phyloP scores from a whole-genome alignment of 2,113 vertebrate genomes.

The Mastomys coucha region DNA sequence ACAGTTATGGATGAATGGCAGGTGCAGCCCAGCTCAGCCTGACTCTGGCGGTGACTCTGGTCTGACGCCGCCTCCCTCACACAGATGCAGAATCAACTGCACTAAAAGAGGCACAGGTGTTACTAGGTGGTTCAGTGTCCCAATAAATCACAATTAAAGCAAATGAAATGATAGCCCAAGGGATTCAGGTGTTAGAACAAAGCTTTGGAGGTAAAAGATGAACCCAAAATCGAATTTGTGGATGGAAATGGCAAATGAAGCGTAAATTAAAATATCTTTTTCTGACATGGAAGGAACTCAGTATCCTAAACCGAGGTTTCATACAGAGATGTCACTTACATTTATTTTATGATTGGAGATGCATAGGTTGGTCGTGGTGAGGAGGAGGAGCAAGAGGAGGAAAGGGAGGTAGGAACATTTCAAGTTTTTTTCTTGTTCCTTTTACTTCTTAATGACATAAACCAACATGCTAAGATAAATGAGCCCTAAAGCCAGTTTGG shows the following conservation, averaged over 20 bases:
- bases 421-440: not conserved
- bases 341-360: constrained; percentile 3
- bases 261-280: not conserved
- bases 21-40: not conserved
- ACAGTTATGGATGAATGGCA: not conserved
- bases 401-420: not conserved
- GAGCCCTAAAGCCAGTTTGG: not conserved
- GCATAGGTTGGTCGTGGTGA: not conserved
- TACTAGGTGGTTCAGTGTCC: not conserved
- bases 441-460: constrained; percentile 41
- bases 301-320: not conserved
- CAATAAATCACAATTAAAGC: not conserved
- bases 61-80: not conserved
- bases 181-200: not conserved
- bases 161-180: not conserved
- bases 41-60: not conserved
- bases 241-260: not conserved
- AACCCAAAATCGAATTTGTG: constrained; percentile 3
- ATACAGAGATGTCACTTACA: not conserved
- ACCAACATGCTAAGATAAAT: constrained; percentile 40
- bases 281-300: not conserved
- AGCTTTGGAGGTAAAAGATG: not conserved
- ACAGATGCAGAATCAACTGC: not conserved
- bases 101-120: not conserved
- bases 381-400: not conserved